Evolutionary conservation across 2,797 vertebrate species (phyloP), one percentile per base, ranked within the genome.

Genomic region (Tachyglossus aculeatus): DNA sequence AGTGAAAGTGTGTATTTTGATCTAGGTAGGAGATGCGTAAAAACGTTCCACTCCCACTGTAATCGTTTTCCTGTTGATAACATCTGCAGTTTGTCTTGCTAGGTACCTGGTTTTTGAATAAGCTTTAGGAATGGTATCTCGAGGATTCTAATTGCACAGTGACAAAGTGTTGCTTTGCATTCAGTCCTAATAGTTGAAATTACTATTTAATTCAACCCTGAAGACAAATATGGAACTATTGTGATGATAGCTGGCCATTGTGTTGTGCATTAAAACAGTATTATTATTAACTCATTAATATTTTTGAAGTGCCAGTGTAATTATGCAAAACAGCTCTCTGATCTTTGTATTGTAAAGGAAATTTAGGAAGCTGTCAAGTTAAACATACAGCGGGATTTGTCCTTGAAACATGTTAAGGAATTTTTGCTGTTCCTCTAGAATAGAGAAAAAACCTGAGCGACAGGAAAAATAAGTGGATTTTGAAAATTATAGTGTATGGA

Each of bases 331-430:
- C 54, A 53, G n/a, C 16, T 51, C 38, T 47, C 24, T 14, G 50
- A 4, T 25, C 15, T 60, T 41, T 37, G 32, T 11, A 54, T 44
- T 45, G 21, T 25, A 58, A 67, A 50, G 40, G 31, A 53, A 54
- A 67, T 62, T 31, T 67, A 67, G 61, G 52, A 62, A 18, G 40
- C 57, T 71, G 53, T 50, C n/a, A 14, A 71, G 22, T 38, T 21
- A 15, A 67, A 63, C 53, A 43, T n/a, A 3, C 39, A 72, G 34
- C 22, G 24, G 24, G 51, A 64, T 34, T 24, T 0, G 0, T 41
- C 72, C 52, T 63, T 36, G 19, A 47, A 38, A 76, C 51, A n/a
- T 61, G 59, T 38, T 40, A 4, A 48, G 67, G 0, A 0, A 27
- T 64, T 68, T 67, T 76, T 10, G 40, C 56, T 51, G 60, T 72